Evolutionary conservation across 2,797 vertebrate species (phyloP), one percentile per base, ranked within the genome.

Genomic region (Phalanger gymnotis): DNA sequence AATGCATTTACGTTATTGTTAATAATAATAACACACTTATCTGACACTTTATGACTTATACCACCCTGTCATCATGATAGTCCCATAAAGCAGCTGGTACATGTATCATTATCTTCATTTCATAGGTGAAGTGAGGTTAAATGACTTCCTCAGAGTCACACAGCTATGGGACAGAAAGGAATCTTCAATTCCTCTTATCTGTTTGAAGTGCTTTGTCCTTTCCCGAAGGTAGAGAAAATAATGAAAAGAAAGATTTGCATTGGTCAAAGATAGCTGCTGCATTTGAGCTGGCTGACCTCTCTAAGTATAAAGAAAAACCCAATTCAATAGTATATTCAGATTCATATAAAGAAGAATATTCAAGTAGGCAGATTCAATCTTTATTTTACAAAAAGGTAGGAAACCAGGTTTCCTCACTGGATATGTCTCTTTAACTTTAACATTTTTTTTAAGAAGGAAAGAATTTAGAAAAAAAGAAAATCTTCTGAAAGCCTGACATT

Each of bases 161-260:
- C 40, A 87, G 22, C 40, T 47, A 94, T 94, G 40, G 5, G 0
- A 61, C 87, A 97, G 28, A 0, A 93, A 25, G 53, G 0, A 30
- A 19, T 4, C 66, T 90, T 95, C 93, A 92, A 57, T 94, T 93
- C 95, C 56, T 3, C 16, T 54, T 40, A 51, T 55, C 1, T 90
- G 0, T 96, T 25, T 94, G 53, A 97, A 96, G 94, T 4, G 28
- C n/a, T 27, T 27, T 94, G 95, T 96, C 6, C 94, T 96, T 94
- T 34, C 2, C 51, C 90, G 58, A 91, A 95, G n/a, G 55, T 34
- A 47, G 2, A 90, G 54, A 92, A 95, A 73, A 92, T 53, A 95
- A 47, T 66, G 7, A 47, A 95, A 91, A 92, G 53, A 96, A 96
- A 96, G 9, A 6, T n/a, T 0, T 91, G n/a, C 51, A 91, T 96